Conservation (phyloP, 2,888 invertebrate species). For the Phyto melanocephala region DNA sequence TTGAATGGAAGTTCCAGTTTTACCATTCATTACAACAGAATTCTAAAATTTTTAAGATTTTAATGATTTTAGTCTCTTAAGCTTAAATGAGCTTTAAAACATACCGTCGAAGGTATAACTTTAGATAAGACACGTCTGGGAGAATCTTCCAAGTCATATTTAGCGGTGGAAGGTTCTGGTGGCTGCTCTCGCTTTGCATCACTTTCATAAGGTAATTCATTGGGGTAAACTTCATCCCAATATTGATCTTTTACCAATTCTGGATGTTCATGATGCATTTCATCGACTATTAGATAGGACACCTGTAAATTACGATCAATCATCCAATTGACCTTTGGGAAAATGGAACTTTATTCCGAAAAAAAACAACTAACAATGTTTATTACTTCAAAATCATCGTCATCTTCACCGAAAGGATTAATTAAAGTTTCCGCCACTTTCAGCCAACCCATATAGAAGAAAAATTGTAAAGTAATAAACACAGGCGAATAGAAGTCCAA, state of each 20-base stretch:
- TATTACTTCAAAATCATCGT: conserved; percentile 91
- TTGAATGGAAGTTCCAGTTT: not conserved
- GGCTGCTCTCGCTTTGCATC: conserved; percentile 56
- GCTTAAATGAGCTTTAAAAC: not conserved
- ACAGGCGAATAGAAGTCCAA: conserved; percentile 91
- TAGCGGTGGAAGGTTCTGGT: conserved; percentile 61
- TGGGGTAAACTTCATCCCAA: conserved; percentile 93
- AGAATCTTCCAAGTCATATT: conserved; percentile 68
- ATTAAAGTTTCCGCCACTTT: conserved; percentile 94
- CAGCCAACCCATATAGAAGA: conserved; percentile 93
- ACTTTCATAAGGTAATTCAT: conserved; percentile 88
- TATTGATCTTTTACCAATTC: conserved; percentile 92
- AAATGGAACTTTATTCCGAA: not conserved
- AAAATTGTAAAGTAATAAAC: conserved; percentile 91
- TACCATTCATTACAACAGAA: not conserved
- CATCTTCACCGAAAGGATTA: conserved; percentile 94
- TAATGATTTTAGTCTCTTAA: not conserved
- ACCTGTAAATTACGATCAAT: conserved; percentile 90
- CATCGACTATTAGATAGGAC: conserved; percentile 93
- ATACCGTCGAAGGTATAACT: not conserved
- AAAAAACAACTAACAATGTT: no score
- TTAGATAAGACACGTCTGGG: not conserved
- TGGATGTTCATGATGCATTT: conserved; percentile 95
- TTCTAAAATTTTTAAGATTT: not conserved
- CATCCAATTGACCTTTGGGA: conserved; percentile 88